Conservation (phyloP, 2,888 invertebrate genomes). For the Spialia ferax region DNA sequence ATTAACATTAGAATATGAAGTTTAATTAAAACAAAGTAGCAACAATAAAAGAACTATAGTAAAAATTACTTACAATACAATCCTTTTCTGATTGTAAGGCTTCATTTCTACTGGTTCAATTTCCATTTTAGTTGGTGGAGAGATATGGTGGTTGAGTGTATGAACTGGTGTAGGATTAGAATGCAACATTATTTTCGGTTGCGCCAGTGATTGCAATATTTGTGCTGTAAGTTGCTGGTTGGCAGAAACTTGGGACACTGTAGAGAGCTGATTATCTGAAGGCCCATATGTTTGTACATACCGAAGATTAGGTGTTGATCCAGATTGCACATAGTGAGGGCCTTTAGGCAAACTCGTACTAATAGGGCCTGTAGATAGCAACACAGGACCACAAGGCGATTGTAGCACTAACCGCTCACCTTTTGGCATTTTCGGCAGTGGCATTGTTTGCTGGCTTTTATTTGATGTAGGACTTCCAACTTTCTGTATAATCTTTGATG, state of each 20-base stretch:
- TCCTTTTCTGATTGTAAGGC: constrained; percentile 71
- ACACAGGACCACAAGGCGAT: constrained; percentile 77
- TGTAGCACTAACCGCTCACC: constrained; percentile 77
- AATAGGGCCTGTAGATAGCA: constrained; percentile 75
- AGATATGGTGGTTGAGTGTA: constrained; percentile 53
- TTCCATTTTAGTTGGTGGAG: constrained; percentile 57
- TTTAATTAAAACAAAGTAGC: not conserved
- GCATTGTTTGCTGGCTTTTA: constrained; percentile 64
- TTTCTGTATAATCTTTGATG: constrained; percentile 79
- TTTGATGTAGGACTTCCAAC: constrained; percentile 74
- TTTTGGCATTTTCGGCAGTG: constrained; percentile 71
- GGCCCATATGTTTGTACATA: constrained; percentile 78
- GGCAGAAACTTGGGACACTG: constrained; percentile 83
- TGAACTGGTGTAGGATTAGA: constrained; percentile 57
- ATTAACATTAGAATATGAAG: too few relatives aligned
- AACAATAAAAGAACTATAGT: not conserved
- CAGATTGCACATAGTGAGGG: constrained; percentile 81
- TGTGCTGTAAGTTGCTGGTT: constrained; percentile 88
- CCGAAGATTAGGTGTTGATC: constrained; percentile 76
- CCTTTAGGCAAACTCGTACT: constrained; percentile 74
- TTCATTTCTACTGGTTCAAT: constrained; percentile 62
- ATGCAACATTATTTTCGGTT: constrained; percentile 76
- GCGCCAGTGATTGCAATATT: constrained; percentile 86
- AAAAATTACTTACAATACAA: constrained; percentile 73
- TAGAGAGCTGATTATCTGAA: constrained; percentile 69